Evolutionary conservation across 64 coral and sea anemone genomes (phyloP).

Genomic region (Montipora sp.): DNA sequence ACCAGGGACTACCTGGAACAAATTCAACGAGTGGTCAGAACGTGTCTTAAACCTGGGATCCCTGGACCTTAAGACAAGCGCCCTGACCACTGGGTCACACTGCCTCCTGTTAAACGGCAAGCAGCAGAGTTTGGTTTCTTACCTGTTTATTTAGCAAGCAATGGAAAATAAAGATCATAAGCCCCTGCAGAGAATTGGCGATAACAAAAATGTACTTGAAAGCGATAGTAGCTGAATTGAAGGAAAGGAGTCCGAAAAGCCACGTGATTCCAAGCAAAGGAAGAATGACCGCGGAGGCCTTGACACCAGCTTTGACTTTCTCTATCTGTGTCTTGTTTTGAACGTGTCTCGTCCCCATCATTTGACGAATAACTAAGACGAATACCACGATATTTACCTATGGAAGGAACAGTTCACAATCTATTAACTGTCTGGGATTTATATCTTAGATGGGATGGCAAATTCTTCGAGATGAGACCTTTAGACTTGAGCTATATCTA

Average conservation of each 20-base stretch:
- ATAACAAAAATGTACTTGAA: slow-evolving; percentile 68
- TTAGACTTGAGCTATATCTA: background rate
- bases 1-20: too few species aligned
- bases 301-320: slow-evolving; percentile 63
- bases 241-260: slow-evolving; percentile 56
- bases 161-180: slow-evolving; percentile 75
- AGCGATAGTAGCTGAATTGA: slow-evolving; percentile 27
- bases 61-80: too few species aligned
- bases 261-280: slow-evolving; percentile 73
- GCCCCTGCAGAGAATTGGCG: slow-evolving; percentile 59
- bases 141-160: slow-evolving; percentile 72
- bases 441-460: background rate
- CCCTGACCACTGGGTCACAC: too few species aligned
- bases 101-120: too few species aligned
- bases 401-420: background rate
- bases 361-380: slow-evolving; percentile 64
- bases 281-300: slow-evolving; percentile 69
- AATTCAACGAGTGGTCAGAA: too few species aligned
- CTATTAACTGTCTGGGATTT: background rate
- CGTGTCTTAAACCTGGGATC: too few species aligned
- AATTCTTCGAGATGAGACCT: background rate
- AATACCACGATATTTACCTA: slow-evolving; percentile 68
- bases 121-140: background rate
- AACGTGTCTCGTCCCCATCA: slow-evolving; percentile 65
- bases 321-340: slow-evolving; percentile 62